Evolutionary conservation across 2,888 invertebrate species (phyloP), one percentile per base, ranked within the genome.

Genomic region (Zootermopsis nevadensis): DNA sequence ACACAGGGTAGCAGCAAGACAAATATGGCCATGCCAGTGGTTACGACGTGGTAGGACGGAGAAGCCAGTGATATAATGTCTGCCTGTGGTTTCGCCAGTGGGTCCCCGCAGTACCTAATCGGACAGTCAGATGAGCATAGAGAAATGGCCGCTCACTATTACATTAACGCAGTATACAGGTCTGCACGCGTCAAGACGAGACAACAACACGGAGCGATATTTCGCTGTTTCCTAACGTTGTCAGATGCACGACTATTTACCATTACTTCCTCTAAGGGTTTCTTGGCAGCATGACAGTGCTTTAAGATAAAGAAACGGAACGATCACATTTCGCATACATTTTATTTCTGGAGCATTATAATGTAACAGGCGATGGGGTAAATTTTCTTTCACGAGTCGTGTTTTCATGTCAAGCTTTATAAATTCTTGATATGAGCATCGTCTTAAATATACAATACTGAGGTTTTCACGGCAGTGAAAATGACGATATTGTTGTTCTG

Each of bases 51-150:
- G 69, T 33, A 31, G 19, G 19, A 48, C 19, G 19, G 48, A 48
- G 48, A 19, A 1, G n/a, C 33, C 31, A 33, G 69, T 69, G 69
- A 69, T 69, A 69, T 33, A 69, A 69, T 33, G 69, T 69, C 33
- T 33, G 33, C 33, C 33, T 69, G 69, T 69, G 69, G 69, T 69
- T 69, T 69, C 2, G 30, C 69, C 69, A 69, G 33, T 69, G 33
- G 69, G 31, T 30, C 22, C 69, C 69, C 6, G 4, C 33, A 48
- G 48, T 15, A 30, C 31, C 35, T 19, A 33, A 19, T 33, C 30
- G 33, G 2, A 22, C 22, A 33, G 69, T 27, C 66, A 66, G 27
- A 66, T 66, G 66, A 66, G 27, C n/a, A 69, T 1, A 69, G 69
- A 69, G 69, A 69, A 69, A 69, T 69, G 69, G 12, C 4, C 22